Conservation (phyloP, 2,113 vertebrate genomes). For the Chaetorhynchus papuensis region DNA sequence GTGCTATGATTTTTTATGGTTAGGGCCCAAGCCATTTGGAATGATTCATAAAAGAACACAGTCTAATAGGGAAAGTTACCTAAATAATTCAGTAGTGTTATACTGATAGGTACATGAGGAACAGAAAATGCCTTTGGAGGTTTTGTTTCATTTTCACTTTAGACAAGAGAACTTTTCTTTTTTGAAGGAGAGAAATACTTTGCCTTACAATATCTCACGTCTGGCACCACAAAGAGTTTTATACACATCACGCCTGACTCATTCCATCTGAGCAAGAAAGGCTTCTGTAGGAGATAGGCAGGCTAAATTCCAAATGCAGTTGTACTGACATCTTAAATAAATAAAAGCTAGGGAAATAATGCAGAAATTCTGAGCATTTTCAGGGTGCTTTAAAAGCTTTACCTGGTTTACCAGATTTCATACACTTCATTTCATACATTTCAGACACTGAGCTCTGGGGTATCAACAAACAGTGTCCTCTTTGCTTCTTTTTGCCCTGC, state of each 20-base stretch:
- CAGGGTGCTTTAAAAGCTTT: not conserved
- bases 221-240: not conserved
- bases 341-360: not conserved
- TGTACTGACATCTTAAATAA: not conserved
- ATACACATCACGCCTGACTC: not conserved
- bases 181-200: conserved; percentile 1
- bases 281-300: not conserved
- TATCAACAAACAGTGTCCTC: not conserved
- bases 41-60: not conserved
- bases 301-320: not conserved
- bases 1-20: not conserved
- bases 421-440: not conserved
- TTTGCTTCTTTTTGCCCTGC: not conserved
- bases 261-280: not conserved
- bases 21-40: not conserved
- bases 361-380: not conserved
- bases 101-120: not conserved
- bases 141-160: conserved; percentile 53
- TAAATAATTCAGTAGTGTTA: not conserved
- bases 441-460: not conserved
- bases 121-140: not conserved
- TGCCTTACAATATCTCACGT: not conserved
- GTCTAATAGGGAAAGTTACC: not conserved
- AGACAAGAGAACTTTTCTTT: conserved; percentile 22
- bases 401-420: not conserved